Conservation (phyloP, 2,888 invertebrate species). For the Blomia tropicalis region DNA sequence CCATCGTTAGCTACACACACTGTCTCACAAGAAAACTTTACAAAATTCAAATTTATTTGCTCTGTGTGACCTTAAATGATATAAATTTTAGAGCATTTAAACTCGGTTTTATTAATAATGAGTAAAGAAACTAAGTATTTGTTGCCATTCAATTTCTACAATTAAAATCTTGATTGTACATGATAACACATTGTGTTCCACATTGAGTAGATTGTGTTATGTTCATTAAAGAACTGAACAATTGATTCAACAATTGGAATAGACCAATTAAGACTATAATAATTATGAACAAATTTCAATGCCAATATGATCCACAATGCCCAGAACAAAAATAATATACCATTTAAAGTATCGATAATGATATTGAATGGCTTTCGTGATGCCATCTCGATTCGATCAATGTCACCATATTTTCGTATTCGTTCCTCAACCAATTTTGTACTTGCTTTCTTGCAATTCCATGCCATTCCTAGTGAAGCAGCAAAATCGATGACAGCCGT, state of each 20-base stretch:
- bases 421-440: neutral
- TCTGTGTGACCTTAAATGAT: no score
- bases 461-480: conserved; percentile 33
- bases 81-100: no score
- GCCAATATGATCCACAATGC: neutral
- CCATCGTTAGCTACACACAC: no score
- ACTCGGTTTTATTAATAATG: no score
- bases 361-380: neutral
- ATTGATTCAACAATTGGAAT: neutral
- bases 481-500: conserved; percentile 37
- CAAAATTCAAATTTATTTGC: no score
- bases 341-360: neutral
- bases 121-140: no score
- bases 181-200: neutral
- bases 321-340: conserved; percentile 3
- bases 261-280: neutral
- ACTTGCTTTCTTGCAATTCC: conserved; percentile 16
- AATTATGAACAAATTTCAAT: neutral
- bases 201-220: neutral
- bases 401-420: neutral
- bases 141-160: no score
- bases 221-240: neutral
- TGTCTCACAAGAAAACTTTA: no score
- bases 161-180: no score
- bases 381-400: neutral